phyloP scores from a whole-genome alignment of 2,888 invertebrate species.

The Agrotis ipsilon region DNA sequence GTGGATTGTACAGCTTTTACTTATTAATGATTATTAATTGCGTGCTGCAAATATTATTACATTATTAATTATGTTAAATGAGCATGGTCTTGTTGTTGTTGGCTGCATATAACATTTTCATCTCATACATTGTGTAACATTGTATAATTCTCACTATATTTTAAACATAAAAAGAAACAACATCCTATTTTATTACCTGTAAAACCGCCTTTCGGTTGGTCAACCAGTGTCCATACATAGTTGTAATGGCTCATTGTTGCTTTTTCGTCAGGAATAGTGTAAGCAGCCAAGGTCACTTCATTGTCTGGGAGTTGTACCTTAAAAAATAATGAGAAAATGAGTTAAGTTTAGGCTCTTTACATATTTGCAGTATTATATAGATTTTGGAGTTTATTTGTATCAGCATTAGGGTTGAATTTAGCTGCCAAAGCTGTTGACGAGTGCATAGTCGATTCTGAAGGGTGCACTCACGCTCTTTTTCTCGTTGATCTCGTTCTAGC shows the following conservation, averaged over 20 bases:
- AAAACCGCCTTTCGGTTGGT: slow-evolving; percentile 95
- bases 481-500: too few species aligned
- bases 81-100: too few species aligned
- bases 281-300: slow-evolving; percentile 96
- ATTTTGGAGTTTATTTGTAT: background rate
- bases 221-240: slow-evolving; percentile 97
- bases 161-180: background rate
- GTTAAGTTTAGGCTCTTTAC: background rate
- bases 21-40: too few species aligned
- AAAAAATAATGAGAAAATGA: slow-evolving; percentile 8
- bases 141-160: background rate
- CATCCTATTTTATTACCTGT: slow-evolving; percentile 79
- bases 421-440: too few species aligned
- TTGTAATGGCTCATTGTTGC: slow-evolving; percentile 94
- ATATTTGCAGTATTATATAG: background rate
- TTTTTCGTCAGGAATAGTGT: slow-evolving; percentile 94
- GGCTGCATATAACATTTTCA: background rate
- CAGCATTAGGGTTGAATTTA: too few species aligned
- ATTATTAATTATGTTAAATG: too few species aligned
- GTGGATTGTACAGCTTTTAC: too few species aligned
- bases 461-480: too few species aligned
- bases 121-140: background rate
- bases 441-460: too few species aligned
- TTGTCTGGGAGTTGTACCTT: slow-evolving; percentile 94
- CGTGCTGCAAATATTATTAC: too few species aligned